Evolutionary conservation across 30 jellyfish, hydroid and myxozoan genomes (phyloP).

Genomic region (Catostylus mosaicus): DNA sequence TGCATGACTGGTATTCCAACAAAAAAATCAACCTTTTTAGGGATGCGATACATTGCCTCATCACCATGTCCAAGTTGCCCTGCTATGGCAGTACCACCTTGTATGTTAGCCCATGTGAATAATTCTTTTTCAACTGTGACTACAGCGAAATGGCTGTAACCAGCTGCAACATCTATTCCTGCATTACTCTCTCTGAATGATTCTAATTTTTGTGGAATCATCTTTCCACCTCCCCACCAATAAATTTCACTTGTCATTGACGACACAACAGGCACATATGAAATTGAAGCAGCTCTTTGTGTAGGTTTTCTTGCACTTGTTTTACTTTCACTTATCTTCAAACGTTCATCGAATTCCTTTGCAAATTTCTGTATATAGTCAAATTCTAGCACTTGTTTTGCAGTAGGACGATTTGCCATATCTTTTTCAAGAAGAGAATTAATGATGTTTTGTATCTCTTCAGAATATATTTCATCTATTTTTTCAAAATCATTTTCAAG

Average conservation of each 20-base stretch:
- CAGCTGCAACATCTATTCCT: slow-evolving; percentile 91
- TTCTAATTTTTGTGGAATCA: slow-evolving; percentile 83
- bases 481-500: slow-evolving; percentile 74
- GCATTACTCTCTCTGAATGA: slow-evolving; percentile 73
- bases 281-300: slow-evolving; percentile 37
- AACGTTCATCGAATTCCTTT: slow-evolving; percentile 35
- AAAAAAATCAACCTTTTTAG: slow-evolving; percentile 86
- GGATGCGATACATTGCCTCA: slow-evolving; percentile 93
- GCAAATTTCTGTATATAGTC: slow-evolving; percentile 31
- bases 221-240: slow-evolving; percentile 99
- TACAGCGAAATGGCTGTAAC: slow-evolving; percentile 91
- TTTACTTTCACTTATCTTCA: not conserved
- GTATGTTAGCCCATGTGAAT: slow-evolving; percentile 97
- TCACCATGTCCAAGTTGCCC: slow-evolving; percentile 98
- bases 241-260: slow-evolving; percentile 90
- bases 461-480: slow-evolving; percentile 62
- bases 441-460: slow-evolving; percentile 53
- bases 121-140: slow-evolving; percentile 92
- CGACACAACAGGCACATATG: slow-evolving; percentile 84
- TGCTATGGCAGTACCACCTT: slow-evolving; percentile 94
- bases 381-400: slow-evolving; percentile 45
- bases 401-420: slow-evolving; percentile 73
- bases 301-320: slow-evolving; percentile 29
- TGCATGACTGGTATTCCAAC: slow-evolving; percentile 86
- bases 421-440: slow-evolving; percentile 70